Base-by-base conservation (phyloP, 1,140 invertebrate species). In the Agrypnia vestita region DNA sequence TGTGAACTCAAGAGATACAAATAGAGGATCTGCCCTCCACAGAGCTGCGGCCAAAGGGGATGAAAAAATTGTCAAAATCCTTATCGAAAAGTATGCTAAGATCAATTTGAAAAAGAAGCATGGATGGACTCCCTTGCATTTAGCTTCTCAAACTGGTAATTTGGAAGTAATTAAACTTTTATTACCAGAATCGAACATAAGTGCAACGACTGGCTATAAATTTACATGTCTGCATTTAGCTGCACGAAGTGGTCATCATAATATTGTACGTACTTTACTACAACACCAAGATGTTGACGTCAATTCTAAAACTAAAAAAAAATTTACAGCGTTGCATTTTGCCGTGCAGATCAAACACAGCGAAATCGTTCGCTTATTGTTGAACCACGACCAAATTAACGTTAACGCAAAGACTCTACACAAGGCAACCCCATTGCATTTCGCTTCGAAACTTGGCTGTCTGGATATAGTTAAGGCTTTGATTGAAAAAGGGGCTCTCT, bases 191-290 rank as follows among this genome's bases (percentile, higher is more conserved):
- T 21, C 19, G 4, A 25, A 21, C 25, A 62, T 62, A 4, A 21
- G 13, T 3, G 19, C 19, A 25, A 62, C 21, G 10, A 62, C 59
- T 12, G 25, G 25, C 11, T 62, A 25, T 8, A 62, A 25, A n/a
- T 62, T 62, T 21, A 62, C 59, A 35, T 11, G 59, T 35, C 21
- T 62, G 0, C 59, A 62, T 35, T 21, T 62, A 6, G 59, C 59
- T 9, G 59, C 59, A 25, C 19, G 59, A 35, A 62, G 10, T 11
- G 59, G 21, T 9, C 25, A 25, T 25, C 59, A 4, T 9, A 8
- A 62, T 11, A 21, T 10, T 12, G 59, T 62, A 4, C 0, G 13
- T 17, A 10, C 25, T 35, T 62, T 62, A 12, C 13, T 62, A 10
- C n/a, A n/a, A n/a, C 1, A 62, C 19, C 8, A 35, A 10, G 59